Evolutionary conservation across 2,888 invertebrate genomes (phyloP).

Genomic region (Steinernema hermaphroditum): DNA sequence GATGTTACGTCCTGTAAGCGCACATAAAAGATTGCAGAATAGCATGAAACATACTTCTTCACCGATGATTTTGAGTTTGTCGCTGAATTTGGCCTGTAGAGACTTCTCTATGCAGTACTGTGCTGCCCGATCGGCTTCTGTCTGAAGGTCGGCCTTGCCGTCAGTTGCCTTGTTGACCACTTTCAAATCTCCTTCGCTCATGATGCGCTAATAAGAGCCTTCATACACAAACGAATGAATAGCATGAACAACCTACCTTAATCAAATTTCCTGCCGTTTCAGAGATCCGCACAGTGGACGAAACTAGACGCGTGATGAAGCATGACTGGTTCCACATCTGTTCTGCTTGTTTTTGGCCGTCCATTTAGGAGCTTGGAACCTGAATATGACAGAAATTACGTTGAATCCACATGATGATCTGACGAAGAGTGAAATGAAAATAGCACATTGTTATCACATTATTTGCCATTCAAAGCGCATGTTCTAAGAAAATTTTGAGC

Average conservation of each 20-base stretch:
- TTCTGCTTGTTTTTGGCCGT: neutral
- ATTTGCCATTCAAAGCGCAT: too few relatives aligned
- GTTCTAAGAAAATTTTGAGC: too few relatives aligned
- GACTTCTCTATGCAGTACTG: slow-evolving; percentile 84
- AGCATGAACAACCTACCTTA: too few relatives aligned
- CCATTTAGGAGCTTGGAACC: slow-evolving; percentile 3
- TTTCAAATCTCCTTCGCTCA: slow-evolving; percentile 66
- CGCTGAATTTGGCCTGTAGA: slow-evolving; percentile 80
- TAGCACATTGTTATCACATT: too few relatives aligned
- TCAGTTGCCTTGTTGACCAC: slow-evolving; percentile 73
- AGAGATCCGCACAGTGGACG: slow-evolving; percentile 69
- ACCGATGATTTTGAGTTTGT: slow-evolving; percentile 83
- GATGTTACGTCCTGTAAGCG: slow-evolving; percentile 68
- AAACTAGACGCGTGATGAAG: slow-evolving; percentile 68
- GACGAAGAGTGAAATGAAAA: neutral
- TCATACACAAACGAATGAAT: slow-evolving; percentile 18
- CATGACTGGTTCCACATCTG: slow-evolving; percentile 53
- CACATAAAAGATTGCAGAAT: neutral
- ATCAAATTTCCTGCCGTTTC: slow-evolving; percentile 69
- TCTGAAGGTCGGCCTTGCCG: slow-evolving; percentile 80
- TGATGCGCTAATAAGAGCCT: neutral
- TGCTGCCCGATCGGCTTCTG: slow-evolving; percentile 93
- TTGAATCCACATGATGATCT: neutral
- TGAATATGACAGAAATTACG: neutral
- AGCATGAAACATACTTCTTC: slow-evolving; percentile 77